These are phyloP conservation scores for Calliopsis andreniformis DNA, from an alignment of 1,140 invertebrate species.

Conservation along the genomic window DNA sequence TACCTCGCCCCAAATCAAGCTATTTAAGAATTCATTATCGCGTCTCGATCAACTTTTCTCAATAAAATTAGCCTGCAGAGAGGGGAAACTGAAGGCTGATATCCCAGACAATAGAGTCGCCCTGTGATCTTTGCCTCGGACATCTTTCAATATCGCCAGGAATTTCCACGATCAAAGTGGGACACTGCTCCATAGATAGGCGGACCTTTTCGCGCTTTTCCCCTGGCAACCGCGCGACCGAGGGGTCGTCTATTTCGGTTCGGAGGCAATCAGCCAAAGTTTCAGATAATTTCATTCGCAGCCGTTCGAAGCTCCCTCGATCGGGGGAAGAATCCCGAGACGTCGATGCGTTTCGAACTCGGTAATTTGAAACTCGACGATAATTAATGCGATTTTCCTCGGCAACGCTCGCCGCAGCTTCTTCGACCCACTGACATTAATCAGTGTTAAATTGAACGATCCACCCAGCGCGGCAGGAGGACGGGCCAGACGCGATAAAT, in stretches of 20 bases:
- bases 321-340: not conserved
- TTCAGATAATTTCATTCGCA: not conserved
- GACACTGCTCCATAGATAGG: no score
- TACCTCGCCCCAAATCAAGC: no score
- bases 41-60: no score
- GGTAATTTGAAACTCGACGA: not conserved
- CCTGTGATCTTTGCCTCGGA: no score
- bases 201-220: not conserved
- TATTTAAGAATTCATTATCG: no score
- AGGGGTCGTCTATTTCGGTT: not conserved
- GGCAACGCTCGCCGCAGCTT: not conserved
- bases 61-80: no score
- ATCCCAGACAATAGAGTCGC: no score
- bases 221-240: not conserved
- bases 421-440: constrained; percentile 33
- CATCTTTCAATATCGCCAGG: no score
- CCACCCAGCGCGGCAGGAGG: not conserved
- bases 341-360: not conserved
- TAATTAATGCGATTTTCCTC: constrained; percentile 42
- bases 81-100: no score
- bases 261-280: not conserved
- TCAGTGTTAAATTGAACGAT: constrained; percentile 48
- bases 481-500: constrained; percentile 33
- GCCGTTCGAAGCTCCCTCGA: not conserved
- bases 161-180: no score